A percentile compares a stretch with the other conserved stretches of the same genome.
Evolutionary conservation across 1,140 invertebrate genomes (phyloP).

Genomic region (Mizuhopecten yessoensis): DNA sequence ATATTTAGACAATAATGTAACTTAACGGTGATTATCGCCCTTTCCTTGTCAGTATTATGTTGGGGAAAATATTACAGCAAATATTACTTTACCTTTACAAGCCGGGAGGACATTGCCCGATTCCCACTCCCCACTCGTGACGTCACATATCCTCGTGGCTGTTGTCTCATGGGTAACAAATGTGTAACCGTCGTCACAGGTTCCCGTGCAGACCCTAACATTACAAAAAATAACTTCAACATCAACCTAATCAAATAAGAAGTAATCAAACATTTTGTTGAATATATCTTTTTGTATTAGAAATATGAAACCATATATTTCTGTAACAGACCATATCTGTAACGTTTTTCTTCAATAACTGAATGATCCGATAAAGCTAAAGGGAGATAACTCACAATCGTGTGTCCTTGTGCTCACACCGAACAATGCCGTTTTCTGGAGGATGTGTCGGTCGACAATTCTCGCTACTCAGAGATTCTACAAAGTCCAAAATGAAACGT

Average conservation of each 20-base stretch:
- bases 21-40: no score
- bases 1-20: no score
- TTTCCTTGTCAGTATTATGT: no score
- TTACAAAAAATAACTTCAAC: no score
- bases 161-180: slow-evolving; percentile 23
- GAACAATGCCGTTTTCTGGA: not conserved
- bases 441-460: slow-evolving; percentile 17
- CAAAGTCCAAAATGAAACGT: not conserved
- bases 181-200: slow-evolving; percentile 43
- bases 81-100: not conserved
- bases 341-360: no score
- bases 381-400: not conserved
- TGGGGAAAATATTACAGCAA: no score
- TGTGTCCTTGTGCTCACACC: not conserved
- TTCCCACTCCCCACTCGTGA: slow-evolving; percentile 40
- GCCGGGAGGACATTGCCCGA: not conserved
- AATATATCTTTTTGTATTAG: no score
- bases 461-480: not conserved
- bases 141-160: slow-evolving; percentile 25
- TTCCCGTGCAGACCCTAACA: slow-evolving; percentile 16
- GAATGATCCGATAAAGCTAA: no score
- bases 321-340: no score
- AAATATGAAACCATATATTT: no score
- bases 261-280: no score
- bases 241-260: no score